Base-by-base conservation (phyloP, 2,113 vertebrate species). In the Synchiropus splendidus region DNA sequence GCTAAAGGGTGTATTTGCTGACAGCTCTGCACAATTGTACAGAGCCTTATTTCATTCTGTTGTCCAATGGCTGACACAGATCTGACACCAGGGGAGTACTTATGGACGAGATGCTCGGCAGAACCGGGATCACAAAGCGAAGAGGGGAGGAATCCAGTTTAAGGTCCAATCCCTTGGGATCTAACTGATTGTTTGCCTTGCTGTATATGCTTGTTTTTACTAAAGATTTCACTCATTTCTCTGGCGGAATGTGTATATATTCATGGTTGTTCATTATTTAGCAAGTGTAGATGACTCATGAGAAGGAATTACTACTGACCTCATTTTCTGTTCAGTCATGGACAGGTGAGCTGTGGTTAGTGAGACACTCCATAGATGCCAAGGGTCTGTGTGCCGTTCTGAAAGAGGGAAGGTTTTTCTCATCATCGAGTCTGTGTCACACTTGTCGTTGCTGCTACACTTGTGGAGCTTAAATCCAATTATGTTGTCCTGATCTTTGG, bases 381-480 rank as follows among this genome's bases (percentile, higher is more conserved):
- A 12, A 10, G 12, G 12, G 9, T 1, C 18, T 18, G 6, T 42
- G 12, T 10, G 13, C 9, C 18, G 12, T 31, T 18, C 16, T 30
- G 32, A 40, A 33, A 44, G 15, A 30, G 37, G 32, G 11, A 34
- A 41, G 45, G 43, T 33, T 36, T 43, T 47, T 33, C 39, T 3
- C 21, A 18, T 16, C 16, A 44, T 27, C 50, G 46, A 16, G 55
- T 39, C 17, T 50, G 42, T 50, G 42, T 47, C 36, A 36, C 65
- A 54, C 49, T 58, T 41, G 40, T 4, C 11, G 33, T 15, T 36
- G 64, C 40, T 31, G 48, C 57, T 46, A 49, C 16, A 32, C 49
- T 9, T 54, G 38, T 43, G 56, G 31, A 31, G 39, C 9, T 58
- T 38, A 41, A 64, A 71, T 75, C 72, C 67, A 61, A 53, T 78